Conservation (phyloP, 2,797 vertebrate genomes). For the Mus minutoides region DNA sequence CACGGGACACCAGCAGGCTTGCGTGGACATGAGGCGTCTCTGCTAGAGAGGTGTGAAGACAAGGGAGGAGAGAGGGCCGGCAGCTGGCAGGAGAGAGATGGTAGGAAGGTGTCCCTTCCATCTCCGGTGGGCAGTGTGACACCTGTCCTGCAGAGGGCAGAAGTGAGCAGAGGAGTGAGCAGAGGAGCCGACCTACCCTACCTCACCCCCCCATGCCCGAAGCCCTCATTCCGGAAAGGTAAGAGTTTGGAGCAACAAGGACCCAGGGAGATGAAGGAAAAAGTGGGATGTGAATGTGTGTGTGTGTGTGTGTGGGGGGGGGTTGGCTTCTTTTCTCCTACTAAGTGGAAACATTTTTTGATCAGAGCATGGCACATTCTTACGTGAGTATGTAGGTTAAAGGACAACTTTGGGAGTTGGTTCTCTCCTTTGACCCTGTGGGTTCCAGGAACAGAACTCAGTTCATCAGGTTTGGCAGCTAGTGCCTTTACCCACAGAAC, state of each 20-base stretch:
- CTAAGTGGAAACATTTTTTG: not conserved
- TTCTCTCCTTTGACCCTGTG: not conserved
- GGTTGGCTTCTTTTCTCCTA: not conserved
- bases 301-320: too few relatives aligned
- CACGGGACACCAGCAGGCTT: not conserved
- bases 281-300: too few relatives aligned
- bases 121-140: not conserved
- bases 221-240: not conserved
- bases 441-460: not conserved
- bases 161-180: not conserved
- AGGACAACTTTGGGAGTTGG: not conserved
- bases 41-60: too few relatives aligned
- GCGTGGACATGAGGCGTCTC: too few relatives aligned
- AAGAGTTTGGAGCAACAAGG: not conserved
- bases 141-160: not conserved
- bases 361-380: not conserved
- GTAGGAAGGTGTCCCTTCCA: not conserved
- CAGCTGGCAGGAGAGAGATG: not conserved
- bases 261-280: not conserved
- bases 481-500: not conserved
- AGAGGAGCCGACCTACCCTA: rapidly evolving
- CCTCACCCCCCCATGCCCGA: not conserved
- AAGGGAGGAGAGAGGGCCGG: too few relatives aligned
- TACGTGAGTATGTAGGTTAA: not conserved
- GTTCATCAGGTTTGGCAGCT: not conserved